phyloP scores from a whole-genome alignment of 2,113 vertebrate species.

The Ranitomeya variabilis region DNA sequence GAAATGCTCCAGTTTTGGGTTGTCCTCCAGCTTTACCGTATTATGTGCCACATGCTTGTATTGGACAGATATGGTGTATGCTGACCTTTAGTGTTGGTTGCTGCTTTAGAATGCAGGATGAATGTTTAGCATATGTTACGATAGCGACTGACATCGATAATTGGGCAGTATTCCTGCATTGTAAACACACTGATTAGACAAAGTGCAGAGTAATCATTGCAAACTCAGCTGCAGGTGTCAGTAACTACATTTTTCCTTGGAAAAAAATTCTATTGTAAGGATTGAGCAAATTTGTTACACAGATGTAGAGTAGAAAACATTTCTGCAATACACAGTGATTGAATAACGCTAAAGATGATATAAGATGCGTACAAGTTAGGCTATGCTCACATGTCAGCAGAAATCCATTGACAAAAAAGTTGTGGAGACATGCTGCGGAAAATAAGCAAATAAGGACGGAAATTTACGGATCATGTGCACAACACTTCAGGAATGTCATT shows the following conservation, averaged over 20 bases:
- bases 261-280: background rate
- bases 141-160: background rate
- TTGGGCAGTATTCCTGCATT: background rate
- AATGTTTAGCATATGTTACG: background rate
- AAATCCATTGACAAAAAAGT: too few relatives aligned
- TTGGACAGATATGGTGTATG: background rate
- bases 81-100: background rate
- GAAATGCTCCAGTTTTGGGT: background rate
- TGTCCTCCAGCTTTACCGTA: background rate
- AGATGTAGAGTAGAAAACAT: background rate
- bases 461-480: too few relatives aligned
- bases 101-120: background rate
- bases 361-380: background rate
- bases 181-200: background rate
- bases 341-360: background rate
- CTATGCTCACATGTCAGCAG: background rate
- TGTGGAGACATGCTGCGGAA: too few relatives aligned
- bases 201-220: background rate
- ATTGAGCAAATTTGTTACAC: background rate
- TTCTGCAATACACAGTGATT: background rate
- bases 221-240: background rate
- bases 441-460: too few relatives aligned
- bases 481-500: too few relatives aligned
- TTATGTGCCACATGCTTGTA: background rate
- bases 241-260: background rate